These are phyloP conservation scores for Platichthys flesus DNA, from an alignment of 2,113 vertebrate genomes.

Conservation along the genomic window DNA sequence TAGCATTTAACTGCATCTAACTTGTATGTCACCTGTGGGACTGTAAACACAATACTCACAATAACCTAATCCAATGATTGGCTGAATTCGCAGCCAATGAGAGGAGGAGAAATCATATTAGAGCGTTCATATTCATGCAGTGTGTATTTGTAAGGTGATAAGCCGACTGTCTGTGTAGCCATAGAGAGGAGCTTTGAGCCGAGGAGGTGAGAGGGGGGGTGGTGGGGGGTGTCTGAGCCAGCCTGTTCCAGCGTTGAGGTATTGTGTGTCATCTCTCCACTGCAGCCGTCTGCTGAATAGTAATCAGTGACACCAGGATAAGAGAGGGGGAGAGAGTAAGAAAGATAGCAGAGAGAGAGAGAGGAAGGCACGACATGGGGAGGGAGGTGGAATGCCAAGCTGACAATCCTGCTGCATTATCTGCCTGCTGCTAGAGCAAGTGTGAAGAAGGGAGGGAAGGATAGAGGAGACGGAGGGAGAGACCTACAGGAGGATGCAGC, in stretches of 20 bases:
- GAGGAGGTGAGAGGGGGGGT: slow-evolving; percentile 58
- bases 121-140: not conserved
- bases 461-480: slow-evolving; percentile 38
- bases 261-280: slow-evolving; percentile 89
- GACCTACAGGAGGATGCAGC: slow-evolving; percentile 61
- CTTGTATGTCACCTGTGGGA: no score
- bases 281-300: slow-evolving; percentile 89
- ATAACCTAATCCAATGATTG: not conserved
- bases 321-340: slow-evolving; percentile 36
- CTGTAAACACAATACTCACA: no score
- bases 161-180: slow-evolving; percentile 53
- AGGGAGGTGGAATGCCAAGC: slow-evolving; percentile 82
- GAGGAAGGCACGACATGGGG: slow-evolving; percentile 63
- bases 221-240: slow-evolving; percentile 63
- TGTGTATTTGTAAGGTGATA: slow-evolving; percentile 25
- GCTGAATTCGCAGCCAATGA: not conserved
- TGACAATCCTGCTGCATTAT: slow-evolving; percentile 86
- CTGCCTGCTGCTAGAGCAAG: slow-evolving; percentile 75
- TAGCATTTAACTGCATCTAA: no score
- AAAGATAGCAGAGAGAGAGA: slow-evolving; percentile 50
- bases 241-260: slow-evolving; percentile 86
- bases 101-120: not conserved
- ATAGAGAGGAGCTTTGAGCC: slow-evolving; percentile 60
- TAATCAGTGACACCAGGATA: slow-evolving; percentile 85
- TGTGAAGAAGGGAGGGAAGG: slow-evolving; percentile 55